Conservation (phyloP, 2,113 vertebrate genomes). For the Heliornis fulica region DNA sequence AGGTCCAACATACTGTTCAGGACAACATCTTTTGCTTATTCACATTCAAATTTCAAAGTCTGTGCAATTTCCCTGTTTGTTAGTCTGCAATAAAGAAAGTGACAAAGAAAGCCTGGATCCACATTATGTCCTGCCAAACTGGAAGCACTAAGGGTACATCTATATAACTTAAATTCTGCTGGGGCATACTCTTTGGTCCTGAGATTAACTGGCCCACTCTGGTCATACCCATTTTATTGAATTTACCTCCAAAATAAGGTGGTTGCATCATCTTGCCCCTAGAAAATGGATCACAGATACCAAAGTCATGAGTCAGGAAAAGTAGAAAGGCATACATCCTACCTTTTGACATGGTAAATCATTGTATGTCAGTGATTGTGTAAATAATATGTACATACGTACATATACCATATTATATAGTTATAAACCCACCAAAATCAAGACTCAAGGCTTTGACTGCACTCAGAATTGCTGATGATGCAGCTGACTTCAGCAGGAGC, state of each 20-base stretch:
- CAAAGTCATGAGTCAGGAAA: neutral
- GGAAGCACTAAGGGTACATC: neutral
- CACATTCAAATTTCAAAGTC: neutral
- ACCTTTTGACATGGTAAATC: neutral
- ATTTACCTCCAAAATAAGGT: neutral
- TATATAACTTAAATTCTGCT: neutral
- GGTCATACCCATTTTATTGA: neutral
- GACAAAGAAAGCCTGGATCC: neutral
- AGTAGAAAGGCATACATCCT: neutral
- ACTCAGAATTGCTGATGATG: constrained; percentile 14
- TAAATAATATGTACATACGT: no score
- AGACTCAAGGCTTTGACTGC: neutral
- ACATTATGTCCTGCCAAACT: neutral
- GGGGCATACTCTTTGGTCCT: neutral
- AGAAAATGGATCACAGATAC: neutral
- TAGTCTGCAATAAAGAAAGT: neutral
- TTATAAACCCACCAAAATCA: neutral
- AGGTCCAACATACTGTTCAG: neutral
- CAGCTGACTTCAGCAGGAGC: constrained; percentile 39
- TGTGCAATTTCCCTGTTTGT: neutral
- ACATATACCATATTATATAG: neutral
- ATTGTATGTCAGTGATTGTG: no score
- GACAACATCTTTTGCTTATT: neutral
- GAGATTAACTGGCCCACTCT: neutral
- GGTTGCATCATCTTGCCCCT: neutral